Conservation (phyloP, 1,140 invertebrate genomes). For the Drosophila dunni region DNA sequence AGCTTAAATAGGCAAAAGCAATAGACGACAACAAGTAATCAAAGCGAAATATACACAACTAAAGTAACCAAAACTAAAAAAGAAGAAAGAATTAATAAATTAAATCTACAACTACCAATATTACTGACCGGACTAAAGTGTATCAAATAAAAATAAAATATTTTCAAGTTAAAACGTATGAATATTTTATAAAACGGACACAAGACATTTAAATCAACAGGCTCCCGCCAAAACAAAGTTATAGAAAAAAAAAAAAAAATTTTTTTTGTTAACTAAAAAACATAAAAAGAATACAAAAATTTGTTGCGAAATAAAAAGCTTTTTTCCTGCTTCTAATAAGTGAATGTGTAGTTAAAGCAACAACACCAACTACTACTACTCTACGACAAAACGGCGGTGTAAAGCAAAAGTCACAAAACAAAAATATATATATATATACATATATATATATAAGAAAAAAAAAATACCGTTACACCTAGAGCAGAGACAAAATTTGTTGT, state of each 20-base stretch:
- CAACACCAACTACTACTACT: constrained; percentile 4
- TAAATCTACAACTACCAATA: neutral
- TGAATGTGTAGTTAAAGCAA: constrained; percentile 17
- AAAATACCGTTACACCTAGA: constrained; percentile 1
- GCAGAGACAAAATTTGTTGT: constrained; percentile 6
- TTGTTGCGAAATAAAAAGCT: neutral
- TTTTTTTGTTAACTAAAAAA: neutral
- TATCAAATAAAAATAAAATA: constrained; percentile 7
- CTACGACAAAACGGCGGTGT: neutral
- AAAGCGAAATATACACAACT: constrained; percentile 20
- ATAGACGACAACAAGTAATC: constrained; percentile 24
- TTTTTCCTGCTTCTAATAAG: neutral
- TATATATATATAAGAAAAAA: neutral
- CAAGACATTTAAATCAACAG: neutral
- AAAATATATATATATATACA: constrained; percentile 11
- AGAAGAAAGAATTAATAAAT: constrained; percentile 2
- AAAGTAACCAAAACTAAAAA: constrained; percentile 27
- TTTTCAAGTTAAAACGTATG: neutral
- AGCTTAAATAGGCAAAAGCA: constrained; percentile 21
- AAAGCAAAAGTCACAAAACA: constrained; percentile 12
- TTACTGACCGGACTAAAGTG: constrained; percentile 15
- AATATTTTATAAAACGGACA: constrained; percentile 6
- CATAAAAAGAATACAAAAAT: neutral
- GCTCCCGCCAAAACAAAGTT: constrained; percentile 1
- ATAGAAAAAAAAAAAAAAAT: neutral